Percentiles rank a stretch among this genome's conserved stretches.
Conservation (phyloP, 2,888 invertebrate species). For the Euphydryas editha region DNA sequence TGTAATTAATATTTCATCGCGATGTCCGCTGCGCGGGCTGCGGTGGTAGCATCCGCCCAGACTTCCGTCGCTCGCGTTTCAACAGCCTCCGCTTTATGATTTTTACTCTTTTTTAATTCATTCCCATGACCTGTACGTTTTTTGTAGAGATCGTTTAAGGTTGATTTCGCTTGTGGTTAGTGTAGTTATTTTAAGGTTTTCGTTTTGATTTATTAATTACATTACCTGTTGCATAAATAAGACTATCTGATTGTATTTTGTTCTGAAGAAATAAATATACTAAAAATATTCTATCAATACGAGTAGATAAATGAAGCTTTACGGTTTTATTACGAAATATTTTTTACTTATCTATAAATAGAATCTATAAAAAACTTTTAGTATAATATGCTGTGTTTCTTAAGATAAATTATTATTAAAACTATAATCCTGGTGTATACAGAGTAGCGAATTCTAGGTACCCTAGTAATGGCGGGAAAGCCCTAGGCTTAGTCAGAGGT, state of each 20-base stretch:
- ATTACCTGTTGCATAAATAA: neutral
- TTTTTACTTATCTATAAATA: too few relatives aligned
- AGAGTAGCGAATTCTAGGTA: slow-evolving; percentile 28
- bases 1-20: slow-evolving; percentile 10
- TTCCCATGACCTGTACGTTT: slow-evolving; percentile 64
- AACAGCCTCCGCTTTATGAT: slow-evolving; percentile 46
- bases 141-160: slow-evolving; percentile 41
- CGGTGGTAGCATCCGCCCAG: slow-evolving; percentile 62
- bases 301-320: too few relatives aligned
- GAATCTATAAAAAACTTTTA: too few relatives aligned
- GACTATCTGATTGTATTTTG: neutral
- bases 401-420: slow-evolving; percentile 1
- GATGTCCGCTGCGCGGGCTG: slow-evolving; percentile 55
- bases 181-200: slow-evolving; percentile 12
- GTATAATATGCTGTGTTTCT: too few relatives aligned
- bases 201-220: slow-evolving; percentile 3
- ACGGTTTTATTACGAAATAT: too few relatives aligned
- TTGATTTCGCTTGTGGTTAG: slow-evolving; percentile 36
- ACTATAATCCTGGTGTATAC: neutral
- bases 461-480: slow-evolving; percentile 34
- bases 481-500: slow-evolving; percentile 56
- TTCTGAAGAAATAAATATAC: too few relatives aligned
- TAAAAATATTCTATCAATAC: too few relatives aligned
- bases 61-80: slow-evolving; percentile 61
- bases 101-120: slow-evolving; percentile 46